A percentile compares a stretch with the other conserved stretches of the same genome.
These are phyloP conservation scores for Xerus inauris DNA, from an alignment of 2,113 vertebrate genomes.

Conservation along the genomic window DNA sequence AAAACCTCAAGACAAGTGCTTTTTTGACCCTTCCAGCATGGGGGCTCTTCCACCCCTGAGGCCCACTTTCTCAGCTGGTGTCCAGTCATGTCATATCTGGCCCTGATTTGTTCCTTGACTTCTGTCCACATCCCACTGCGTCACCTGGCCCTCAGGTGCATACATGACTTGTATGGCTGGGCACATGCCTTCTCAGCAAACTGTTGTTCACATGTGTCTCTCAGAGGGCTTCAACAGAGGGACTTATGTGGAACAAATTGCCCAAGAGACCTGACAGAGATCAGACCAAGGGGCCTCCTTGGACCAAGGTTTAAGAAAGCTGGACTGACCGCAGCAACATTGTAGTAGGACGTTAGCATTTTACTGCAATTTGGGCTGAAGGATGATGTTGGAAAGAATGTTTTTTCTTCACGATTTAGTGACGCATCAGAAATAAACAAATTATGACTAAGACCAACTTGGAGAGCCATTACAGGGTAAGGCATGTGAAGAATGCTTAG, in stretches of 20 bases:
- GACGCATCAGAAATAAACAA: neutral
- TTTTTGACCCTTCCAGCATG: neutral
- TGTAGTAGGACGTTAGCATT: neutral
- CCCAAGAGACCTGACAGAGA: neutral
- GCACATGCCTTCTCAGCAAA: neutral
- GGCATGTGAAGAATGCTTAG: neutral
- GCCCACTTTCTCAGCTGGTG: neutral
- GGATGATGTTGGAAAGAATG: neutral
- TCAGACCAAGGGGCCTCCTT: neutral
- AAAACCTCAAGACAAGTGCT: neutral
- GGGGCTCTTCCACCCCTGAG: neutral
- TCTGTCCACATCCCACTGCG: neutral
- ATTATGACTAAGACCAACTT: neutral
- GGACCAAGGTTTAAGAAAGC: neutral
- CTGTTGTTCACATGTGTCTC: neutral
- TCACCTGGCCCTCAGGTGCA: rapidly evolving
- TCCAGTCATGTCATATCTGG: neutral
- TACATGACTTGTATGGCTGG: no score
- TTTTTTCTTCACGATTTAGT: neutral
- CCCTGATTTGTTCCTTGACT: neutral
- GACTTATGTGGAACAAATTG: neutral
- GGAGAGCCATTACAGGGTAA: neutral
- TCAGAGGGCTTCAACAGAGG: neutral
- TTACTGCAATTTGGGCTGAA: rapidly evolving
- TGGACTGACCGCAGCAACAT: neutral